Evolutionary conservation across 2,797 vertebrate genomes (phyloP), one percentile per base, ranked within the genome.

Genomic region (Channa striata): DNA sequence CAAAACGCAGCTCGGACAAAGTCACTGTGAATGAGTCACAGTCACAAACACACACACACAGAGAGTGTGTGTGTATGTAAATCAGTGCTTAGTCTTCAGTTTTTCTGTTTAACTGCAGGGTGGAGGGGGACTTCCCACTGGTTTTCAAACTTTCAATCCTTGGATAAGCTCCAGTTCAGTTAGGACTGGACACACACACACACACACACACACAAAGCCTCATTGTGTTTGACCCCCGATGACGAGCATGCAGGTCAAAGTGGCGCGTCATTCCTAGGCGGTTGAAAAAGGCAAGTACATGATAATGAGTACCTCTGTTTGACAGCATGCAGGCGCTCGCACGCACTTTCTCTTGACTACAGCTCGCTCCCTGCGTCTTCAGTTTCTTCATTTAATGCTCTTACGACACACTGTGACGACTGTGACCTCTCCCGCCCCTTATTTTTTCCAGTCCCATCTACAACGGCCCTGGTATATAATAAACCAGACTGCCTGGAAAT

Each of bases 181-280:
- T 87, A 80, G 77, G 39, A 58, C 59, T 43, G 67, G 48, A 72
- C 77, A 68, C 77, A 74, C 71, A 67, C 36, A 37, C 36, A 37
- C 34, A 36, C 36, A 37, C 36, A 43, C 40, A 17, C 8, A 65
- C 50, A 36, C 6, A 30, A 87, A 71, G 59, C 77, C 59, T 85
- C 74, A 89, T 93, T 93, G 90, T 91, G 85, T 76, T 52, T 89
- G 83, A 88, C 86, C 84, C 68, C 44, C 14, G 60, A 85, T 84
- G 88, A 91, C 75, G 69, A 78, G 81, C 82, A 54, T 60, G 58
- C 78, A 62, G 83, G 90, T 93, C 92, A 91, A 78, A 83, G 70
- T 17, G 51, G 67, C 68, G 53, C 70, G 86, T 93, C 90, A 91
- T 74, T 85, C 68, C 66, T 62, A 30, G 57, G 87, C 86, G 0